Evolutionary conservation across 2,888 invertebrate genomes (phyloP), one percentile per base, ranked within the genome.

Genomic region (Agrochola macilenta): DNA sequence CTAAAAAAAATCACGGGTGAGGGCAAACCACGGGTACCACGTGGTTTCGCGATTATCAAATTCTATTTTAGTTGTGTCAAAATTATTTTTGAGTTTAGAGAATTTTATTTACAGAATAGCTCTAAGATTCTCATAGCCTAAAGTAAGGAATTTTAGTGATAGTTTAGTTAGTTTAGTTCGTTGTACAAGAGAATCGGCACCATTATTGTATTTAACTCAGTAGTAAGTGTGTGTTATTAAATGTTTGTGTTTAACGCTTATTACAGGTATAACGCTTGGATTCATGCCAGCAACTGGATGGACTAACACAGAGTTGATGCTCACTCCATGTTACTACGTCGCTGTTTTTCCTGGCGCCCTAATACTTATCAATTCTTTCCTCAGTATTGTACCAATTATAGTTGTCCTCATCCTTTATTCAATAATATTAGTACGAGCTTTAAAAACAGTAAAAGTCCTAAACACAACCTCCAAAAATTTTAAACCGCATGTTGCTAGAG

Each of bases 251-350:
- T 71, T 87, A 87, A 86, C 82, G 39, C 63, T 85, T 80, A 77
- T 93, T 93, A 57, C 94, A 97, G 97, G 97, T 89, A 89, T 97
- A 23, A 91, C 95, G 39, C 94, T 97, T 57, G 97, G 97, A 79
- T 97, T 97, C 89, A 91, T 97, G 86, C 97, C 97, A 43, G 93
- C 95, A 5, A 97, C 97, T 14, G 97, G 97, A 79, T 97, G 97
- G 97, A 93, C 95, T 43, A 95, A 95, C 83, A 89, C 88, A 70
- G 95, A 96, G 82, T 89, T 93, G 23, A 84, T 85, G 46, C 74
- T 82, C 64, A 89, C 91, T 57, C 90, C 92, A 71, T 97, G 97
- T 90, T 97, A 97, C 95, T 97, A 97, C 90, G 97, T 97, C 35
- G 89, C 96, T 5, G 89, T 97, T 0, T 97, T 97, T 74, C 97